phyloP scores from a whole-genome alignment of 2,888 invertebrate species.

The Folsomia candida region DNA sequence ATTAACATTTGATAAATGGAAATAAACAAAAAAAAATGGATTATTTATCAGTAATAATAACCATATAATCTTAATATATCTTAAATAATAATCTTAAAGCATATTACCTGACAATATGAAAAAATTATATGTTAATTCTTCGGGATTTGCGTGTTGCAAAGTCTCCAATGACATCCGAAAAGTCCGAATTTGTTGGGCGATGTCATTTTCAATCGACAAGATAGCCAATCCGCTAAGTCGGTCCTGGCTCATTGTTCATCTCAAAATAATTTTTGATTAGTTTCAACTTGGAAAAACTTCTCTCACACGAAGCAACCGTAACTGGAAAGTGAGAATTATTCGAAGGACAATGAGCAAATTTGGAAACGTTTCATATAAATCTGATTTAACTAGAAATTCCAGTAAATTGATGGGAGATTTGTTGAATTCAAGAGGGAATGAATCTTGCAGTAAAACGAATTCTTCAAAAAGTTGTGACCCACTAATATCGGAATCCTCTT shows the following conservation, averaged over 20 bases:
- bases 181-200: background rate
- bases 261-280: background rate
- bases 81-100: too few species aligned
- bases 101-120: too few species aligned
- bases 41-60: too few species aligned
- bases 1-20: too few species aligned
- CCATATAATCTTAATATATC: too few species aligned
- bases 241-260: background rate
- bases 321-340: background rate
- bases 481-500: background rate
- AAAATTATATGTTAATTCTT: background rate
- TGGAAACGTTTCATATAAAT: background rate
- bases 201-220: background rate
- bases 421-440: background rate
- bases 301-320: background rate
- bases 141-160: background rate
- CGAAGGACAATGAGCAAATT: background rate
- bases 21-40: too few species aligned
- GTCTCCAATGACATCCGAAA: background rate
- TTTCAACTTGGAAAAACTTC: background rate
- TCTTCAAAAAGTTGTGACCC: background rate
- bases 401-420: background rate
- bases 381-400: background rate
- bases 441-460: background rate
- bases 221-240: background rate